A percentile compares a stretch with the other conserved stretches of the same genome.
phyloP scores from a whole-genome alignment of 2,888 invertebrate genomes.

The Diarsia dahlii region DNA sequence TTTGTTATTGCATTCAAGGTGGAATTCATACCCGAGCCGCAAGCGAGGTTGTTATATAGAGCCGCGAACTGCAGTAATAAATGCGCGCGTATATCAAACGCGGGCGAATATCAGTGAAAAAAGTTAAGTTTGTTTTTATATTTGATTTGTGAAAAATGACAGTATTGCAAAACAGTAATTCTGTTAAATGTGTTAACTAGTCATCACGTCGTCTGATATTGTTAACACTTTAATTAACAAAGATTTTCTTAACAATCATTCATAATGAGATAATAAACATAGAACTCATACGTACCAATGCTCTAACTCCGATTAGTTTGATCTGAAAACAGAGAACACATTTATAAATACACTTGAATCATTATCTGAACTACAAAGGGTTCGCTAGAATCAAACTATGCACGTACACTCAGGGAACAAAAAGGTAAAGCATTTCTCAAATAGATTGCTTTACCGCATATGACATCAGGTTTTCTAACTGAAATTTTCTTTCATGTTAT shows the following conservation, averaged over 20 bases:
- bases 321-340: slow-evolving; percentile 64
- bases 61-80: too few relatives aligned
- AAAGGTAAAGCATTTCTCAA: background rate
- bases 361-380: slow-evolving; percentile 42
- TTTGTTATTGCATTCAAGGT: too few relatives aligned
- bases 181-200: background rate
- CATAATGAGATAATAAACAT: background rate
- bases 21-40: too few relatives aligned
- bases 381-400: slow-evolving; percentile 2
- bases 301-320: slow-evolving; percentile 44
- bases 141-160: background rate
- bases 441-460: background rate
- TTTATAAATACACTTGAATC: slow-evolving; percentile 55
- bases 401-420: background rate
- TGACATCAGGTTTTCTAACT: background rate
- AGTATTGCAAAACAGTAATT: background rate
- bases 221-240: background rate
- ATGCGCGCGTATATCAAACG: too few relatives aligned
- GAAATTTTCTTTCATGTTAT: background rate
- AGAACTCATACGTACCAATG: slow-evolving; percentile 58
- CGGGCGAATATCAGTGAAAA: too few relatives aligned
- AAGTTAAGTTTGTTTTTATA: background rate
- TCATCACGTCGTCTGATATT: background rate
- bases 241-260: background rate
- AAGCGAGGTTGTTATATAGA: too few relatives aligned